Conservation (phyloP, 2,888 invertebrate genomes). For the Leuctra nigra region DNA sequence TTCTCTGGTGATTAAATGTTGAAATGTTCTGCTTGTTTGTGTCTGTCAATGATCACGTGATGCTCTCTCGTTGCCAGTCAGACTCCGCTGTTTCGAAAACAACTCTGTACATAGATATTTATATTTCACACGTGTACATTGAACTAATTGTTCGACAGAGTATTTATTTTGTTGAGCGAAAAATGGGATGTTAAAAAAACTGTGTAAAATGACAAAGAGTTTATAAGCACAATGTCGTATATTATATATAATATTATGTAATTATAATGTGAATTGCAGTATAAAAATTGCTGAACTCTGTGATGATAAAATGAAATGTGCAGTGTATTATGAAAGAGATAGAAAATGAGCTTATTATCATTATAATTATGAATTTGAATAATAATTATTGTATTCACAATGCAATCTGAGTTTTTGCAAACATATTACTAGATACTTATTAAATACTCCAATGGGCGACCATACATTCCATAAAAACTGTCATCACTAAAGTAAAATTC, state of each 20-base stretch:
- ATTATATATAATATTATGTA: not conserved
- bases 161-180: not conserved
- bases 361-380: not conserved
- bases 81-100: too few species aligned
- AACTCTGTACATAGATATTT: too few species aligned
- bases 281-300: slow-evolving; percentile 9
- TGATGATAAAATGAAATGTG: not conserved
- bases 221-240: not conserved
- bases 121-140: too few species aligned
- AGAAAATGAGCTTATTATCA: slow-evolving; percentile 15
- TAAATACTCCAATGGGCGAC: not conserved
- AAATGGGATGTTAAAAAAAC: not conserved
- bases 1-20: too few species aligned
- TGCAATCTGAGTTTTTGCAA: not conserved
- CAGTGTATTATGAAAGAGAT: not conserved
- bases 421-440: not conserved
- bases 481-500: too few species aligned
- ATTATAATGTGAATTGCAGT: slow-evolving; percentile 1
- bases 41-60: too few species aligned
- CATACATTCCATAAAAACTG: too few species aligned
- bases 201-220: not conserved
- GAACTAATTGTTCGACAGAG: too few species aligned
- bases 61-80: too few species aligned
- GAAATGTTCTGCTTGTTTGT: too few species aligned
- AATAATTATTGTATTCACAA: not conserved